Evolutionary conservation across 1,140 invertebrate species (phyloP).

Genomic region (Uloborus diversus): DNA sequence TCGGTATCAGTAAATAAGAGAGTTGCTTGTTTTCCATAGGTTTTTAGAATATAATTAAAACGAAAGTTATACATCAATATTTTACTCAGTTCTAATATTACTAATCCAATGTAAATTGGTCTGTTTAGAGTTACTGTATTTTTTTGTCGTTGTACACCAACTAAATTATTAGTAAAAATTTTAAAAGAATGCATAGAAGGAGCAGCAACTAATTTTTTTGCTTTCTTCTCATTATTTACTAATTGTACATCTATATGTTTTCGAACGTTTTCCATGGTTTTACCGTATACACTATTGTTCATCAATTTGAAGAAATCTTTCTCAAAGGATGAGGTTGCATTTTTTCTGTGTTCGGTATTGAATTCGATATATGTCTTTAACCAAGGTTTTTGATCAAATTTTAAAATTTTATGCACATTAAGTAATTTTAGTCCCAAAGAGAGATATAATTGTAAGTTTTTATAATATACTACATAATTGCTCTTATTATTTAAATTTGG

Average conservation of each 20-base stretch:
- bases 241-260: neutral
- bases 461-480: constrained; percentile 69
- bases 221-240: neutral
- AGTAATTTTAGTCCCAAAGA: constrained; percentile 62
- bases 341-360: constrained; percentile 63
- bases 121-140: neutral
- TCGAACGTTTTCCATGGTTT: constrained; percentile 12
- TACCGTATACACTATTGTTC: constrained; percentile 12
- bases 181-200: neutral
- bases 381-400: constrained; percentile 45
- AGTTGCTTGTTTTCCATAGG: neutral
- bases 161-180: neutral
- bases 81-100: neutral
- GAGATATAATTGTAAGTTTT: constrained; percentile 68
- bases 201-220: neutral
- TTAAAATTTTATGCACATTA: constrained; percentile 59
- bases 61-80: neutral
- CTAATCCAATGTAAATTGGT: neutral
- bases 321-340: constrained; percentile 60
- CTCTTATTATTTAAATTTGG: constrained; percentile 48
- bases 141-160: neutral
- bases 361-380: constrained; percentile 56
- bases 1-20: neutral
- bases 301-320: constrained; percentile 33
- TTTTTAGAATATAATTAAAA: neutral